Percentiles rank a stretch among this genome's conserved stretches.
These are phyloP conservation scores for Xestia ashworthii DNA, from an alignment of 2,888 invertebrate genomes.

Conservation along the genomic window DNA sequence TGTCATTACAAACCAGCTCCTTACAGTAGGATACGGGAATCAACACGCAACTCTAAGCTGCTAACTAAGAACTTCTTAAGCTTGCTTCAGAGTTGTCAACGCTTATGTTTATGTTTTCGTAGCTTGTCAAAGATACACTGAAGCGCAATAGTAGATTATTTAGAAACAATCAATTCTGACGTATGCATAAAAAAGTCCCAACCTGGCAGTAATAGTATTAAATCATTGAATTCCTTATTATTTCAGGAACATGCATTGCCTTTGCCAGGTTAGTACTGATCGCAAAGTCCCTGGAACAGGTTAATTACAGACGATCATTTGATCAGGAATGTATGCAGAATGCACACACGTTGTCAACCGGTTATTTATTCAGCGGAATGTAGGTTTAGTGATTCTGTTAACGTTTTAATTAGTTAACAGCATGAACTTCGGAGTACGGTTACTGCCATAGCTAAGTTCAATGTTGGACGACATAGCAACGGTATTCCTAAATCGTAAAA, in stretches of 20 bases:
- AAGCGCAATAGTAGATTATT: background rate
- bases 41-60: slow-evolving; percentile 15
- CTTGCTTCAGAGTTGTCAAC: slow-evolving; percentile 3
- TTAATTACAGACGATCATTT: slow-evolving; percentile 14
- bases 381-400: slow-evolving; percentile 57
- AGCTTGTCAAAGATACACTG: background rate
- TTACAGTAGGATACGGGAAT: background rate
- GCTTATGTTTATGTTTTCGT: background rate
- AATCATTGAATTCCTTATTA: background rate
- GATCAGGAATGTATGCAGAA: slow-evolving; percentile 28
- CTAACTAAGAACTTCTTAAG: background rate
- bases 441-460: slow-evolving; percentile 11
- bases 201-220: background rate
- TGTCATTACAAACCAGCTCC: slow-evolving; percentile 20
- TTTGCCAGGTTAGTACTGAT: slow-evolving; percentile 2
- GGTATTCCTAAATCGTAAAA: background rate
- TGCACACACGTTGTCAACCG: slow-evolving; percentile 31
- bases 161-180: background rate
- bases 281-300: slow-evolving; percentile 14
- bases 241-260: background rate
- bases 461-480: background rate
- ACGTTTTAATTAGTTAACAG: slow-evolving; percentile 52
- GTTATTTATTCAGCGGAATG: slow-evolving; percentile 60
- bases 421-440: slow-evolving; percentile 40
- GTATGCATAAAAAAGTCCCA: background rate